A percentile compares a stretch with the other conserved stretches of the same genome.
Evolutionary conservation across 2,797 vertebrate genomes (phyloP).

Genomic region (Schizothorax lantsangensis): DNA sequence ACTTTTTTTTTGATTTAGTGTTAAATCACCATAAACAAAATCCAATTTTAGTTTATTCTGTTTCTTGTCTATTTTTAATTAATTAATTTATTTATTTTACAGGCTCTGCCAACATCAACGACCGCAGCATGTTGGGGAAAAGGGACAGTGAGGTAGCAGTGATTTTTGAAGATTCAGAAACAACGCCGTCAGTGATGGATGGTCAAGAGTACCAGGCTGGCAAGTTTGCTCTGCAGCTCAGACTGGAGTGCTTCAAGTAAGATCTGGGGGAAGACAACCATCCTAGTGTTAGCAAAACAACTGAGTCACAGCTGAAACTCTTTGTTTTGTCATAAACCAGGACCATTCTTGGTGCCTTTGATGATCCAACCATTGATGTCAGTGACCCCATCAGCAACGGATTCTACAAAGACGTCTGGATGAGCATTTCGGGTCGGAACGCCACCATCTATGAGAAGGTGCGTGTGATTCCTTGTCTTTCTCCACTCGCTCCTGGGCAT

Average conservation of each 20-base stretch:
- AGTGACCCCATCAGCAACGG: conserved; percentile 92
- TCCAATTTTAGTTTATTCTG: background rate
- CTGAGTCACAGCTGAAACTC: conserved; percentile 4
- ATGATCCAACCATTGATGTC: conserved; percentile 82
- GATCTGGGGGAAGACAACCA: background rate
- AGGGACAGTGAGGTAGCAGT: conserved; percentile 96
- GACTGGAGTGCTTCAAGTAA: conserved; percentile 94
- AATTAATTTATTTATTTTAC: background rate
- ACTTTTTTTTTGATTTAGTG: background rate
- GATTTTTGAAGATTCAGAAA: conserved; percentile 89
- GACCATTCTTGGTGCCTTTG: conserved; percentile 88
- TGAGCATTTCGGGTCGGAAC: conserved; percentile 91
- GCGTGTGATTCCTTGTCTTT: background rate
- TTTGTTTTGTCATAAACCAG: conserved; percentile 70
- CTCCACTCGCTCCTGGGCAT: background rate
- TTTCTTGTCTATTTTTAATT: background rate
- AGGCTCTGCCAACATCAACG: conserved; percentile 99
- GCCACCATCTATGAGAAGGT: conserved; percentile 98
- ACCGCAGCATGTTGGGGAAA: conserved; percentile 98
- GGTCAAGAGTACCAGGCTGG: conserved; percentile 87
- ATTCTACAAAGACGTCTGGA: conserved; percentile 98
- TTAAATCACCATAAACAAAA: background rate
- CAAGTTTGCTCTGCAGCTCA: conserved; percentile 84
- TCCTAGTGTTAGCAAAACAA: background rate
- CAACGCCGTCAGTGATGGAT: conserved; percentile 85